These are phyloP conservation scores for Cantharis rufa DNA, from an alignment of 2,888 invertebrate genomes.

Conservation along the genomic window DNA sequence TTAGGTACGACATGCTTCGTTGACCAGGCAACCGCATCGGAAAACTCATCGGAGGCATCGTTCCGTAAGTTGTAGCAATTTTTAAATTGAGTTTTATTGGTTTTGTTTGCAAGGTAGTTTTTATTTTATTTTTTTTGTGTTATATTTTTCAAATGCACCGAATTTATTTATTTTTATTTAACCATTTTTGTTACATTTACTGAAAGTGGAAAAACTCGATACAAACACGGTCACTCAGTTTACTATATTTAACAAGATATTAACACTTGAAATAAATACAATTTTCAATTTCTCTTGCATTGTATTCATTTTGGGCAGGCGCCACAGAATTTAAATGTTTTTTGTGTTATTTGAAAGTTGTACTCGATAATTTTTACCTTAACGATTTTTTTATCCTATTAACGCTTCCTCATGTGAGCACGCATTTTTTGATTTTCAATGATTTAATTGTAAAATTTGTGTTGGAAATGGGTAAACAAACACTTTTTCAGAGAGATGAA, in stretches of 20 bases:
- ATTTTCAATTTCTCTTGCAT: too few species aligned
- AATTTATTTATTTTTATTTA: background rate
- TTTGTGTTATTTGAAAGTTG: background rate
- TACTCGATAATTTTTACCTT: background rate
- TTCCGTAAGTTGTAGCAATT: conserved; percentile 63
- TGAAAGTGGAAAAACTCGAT: too few species aligned
- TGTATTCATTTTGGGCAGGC: too few species aligned
- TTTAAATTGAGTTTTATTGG: background rate
- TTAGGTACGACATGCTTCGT: conserved; percentile 74
- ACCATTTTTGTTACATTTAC: background rate
- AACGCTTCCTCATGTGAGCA: background rate
- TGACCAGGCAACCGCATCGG: conserved; percentile 67
- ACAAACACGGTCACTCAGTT: background rate
- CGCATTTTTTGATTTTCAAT: background rate
- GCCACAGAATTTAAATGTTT: too few species aligned
- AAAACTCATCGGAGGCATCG: conserved; percentile 72
- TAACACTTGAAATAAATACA: too few species aligned
- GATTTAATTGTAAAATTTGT: background rate
- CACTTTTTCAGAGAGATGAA: conserved; percentile 45
- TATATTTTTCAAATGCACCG: background rate
- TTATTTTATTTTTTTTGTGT: background rate
- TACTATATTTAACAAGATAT: too few species aligned
- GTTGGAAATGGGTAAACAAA: background rate
- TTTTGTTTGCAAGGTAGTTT: conserved; percentile 22
- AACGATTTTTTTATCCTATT: background rate